Conservation (phyloP, 2,888 invertebrate species). For the Microctonus aethiopoides region DNA sequence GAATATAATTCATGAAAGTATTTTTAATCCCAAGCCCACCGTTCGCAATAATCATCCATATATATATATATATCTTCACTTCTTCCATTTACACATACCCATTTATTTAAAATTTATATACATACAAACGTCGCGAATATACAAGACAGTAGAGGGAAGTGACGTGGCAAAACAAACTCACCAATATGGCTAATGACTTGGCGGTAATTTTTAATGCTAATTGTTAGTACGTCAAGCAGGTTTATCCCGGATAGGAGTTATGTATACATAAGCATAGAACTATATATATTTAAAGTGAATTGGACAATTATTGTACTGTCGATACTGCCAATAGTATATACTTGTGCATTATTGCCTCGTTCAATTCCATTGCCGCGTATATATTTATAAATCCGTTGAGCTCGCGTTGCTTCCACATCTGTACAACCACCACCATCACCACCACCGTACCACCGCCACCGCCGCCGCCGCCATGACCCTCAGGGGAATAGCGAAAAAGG, state of each 20-base stretch:
- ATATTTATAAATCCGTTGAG: neutral
- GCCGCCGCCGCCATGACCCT: slow-evolving; percentile 38
- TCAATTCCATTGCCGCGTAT: slow-evolving; percentile 39
- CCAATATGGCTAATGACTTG: slow-evolving; percentile 25
- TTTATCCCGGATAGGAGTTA: slow-evolving; percentile 23
- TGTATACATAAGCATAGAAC: neutral
- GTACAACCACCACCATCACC: too few relatives aligned
- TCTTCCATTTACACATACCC: neutral
- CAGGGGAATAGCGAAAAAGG: slow-evolving; percentile 39
- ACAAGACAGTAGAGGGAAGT: neutral
- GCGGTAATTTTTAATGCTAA: slow-evolving; percentile 29
- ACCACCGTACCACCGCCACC: too few relatives aligned
- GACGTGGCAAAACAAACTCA: slow-evolving; percentile 18
- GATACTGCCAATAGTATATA: neutral
- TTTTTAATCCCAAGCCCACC: neutral
- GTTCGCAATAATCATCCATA: neutral
- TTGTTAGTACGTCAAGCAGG: slow-evolving; percentile 34
- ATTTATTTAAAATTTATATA: neutral
- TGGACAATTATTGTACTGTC: slow-evolving; percentile 40
- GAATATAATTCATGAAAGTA: neutral
- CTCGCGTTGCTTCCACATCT: neutral
- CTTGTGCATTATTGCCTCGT: slow-evolving; percentile 39
- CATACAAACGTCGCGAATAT: neutral
- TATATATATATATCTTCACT: neutral
- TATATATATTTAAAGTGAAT: slow-evolving; percentile 16